phyloP scores from a whole-genome alignment of 2,113 vertebrate genomes.

The Ochotona curzoniae region DNA sequence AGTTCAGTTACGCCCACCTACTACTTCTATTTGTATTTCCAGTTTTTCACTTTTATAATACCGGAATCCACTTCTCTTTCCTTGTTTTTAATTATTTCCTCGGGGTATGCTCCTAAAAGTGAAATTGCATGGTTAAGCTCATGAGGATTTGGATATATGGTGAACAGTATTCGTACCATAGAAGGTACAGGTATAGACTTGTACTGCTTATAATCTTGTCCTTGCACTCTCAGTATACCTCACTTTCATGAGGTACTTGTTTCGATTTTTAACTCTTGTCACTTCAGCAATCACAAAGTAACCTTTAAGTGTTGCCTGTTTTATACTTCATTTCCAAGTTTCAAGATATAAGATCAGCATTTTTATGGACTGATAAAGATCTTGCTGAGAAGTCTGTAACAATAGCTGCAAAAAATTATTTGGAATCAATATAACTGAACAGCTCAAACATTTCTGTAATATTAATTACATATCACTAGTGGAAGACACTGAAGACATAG shows the following conservation, averaged over 20 bases:
- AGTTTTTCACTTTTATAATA: constrained; percentile 51
- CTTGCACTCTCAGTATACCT: background rate
- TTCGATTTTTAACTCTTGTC: constrained; percentile 56
- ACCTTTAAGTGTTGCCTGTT: background rate
- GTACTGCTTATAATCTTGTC: background rate
- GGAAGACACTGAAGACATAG: too few relatives aligned
- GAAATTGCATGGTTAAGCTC: constrained; percentile 18
- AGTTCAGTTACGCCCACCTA: background rate
- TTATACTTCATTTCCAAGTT: constrained; percentile 10
- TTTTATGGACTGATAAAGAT: too few relatives aligned
- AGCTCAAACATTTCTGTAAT: too few relatives aligned
- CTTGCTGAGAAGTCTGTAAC: too few relatives aligned
- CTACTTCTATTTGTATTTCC: constrained; percentile 2
- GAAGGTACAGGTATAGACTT: background rate
- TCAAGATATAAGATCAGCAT: too few relatives aligned
- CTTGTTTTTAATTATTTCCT: constrained; percentile 56
- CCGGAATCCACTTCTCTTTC: background rate
- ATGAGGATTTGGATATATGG: background rate
- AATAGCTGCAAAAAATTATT: too few relatives aligned
- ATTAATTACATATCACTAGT: too few relatives aligned
- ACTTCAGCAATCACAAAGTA: constrained; percentile 10
- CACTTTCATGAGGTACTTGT: constrained; percentile 29
- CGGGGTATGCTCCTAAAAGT: background rate
- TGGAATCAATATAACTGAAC: too few relatives aligned
- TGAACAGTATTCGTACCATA: background rate